Base-by-base conservation (phyloP, 92 coral and sea anemone genomes). In the Zoanthus sansibaricus region DNA sequence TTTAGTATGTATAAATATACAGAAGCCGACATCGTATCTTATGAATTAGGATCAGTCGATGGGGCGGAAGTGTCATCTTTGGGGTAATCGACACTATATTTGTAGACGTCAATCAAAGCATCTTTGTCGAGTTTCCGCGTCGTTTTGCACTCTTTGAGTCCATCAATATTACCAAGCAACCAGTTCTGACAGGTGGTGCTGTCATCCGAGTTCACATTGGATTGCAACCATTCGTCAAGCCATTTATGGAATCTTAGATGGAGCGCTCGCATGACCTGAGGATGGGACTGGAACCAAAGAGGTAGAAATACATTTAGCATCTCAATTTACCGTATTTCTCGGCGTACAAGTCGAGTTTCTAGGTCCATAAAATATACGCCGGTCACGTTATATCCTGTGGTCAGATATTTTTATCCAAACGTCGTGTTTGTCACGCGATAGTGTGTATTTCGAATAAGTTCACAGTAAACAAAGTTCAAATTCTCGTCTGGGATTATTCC, bases 111-210 rank as follows among this genome's bases (percentile, higher is more conserved):
- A 52, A 95, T 92, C 61, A 83, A 92, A 4, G 93, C 62, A 77
- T 93, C 89, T 51, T 94, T 89, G 73, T 89, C 89, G 45, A 89
- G 78, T 54, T 93, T 87, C 77, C 93, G 89, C 55, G 94, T 89
- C 31, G 99, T 97, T 13, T 90, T 92, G 82, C 99, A 97, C 45
- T 95, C 94, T 75, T 89, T 92, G 16, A 97, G 86, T 21, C 98
- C 99, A n/a, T 95, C 99, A 21, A 90, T 79, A 55, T 91, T 92
- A 49, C 99, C 99, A 10, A 94, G 95, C 54, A 97, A 78, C 99
- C 99, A 97, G 74, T 95, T 94, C 46, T 75, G 91, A 79, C 99
- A 97, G 25, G 91, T 64, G 16, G 87, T 85, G 51, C 94, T 90
- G 91, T 93, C 91, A 31, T 97, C 98, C 44, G 92, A 89, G 52